Evolutionary conservation across 2,888 invertebrate species (phyloP).

Genomic region (Protodeltote pygarga): DNA sequence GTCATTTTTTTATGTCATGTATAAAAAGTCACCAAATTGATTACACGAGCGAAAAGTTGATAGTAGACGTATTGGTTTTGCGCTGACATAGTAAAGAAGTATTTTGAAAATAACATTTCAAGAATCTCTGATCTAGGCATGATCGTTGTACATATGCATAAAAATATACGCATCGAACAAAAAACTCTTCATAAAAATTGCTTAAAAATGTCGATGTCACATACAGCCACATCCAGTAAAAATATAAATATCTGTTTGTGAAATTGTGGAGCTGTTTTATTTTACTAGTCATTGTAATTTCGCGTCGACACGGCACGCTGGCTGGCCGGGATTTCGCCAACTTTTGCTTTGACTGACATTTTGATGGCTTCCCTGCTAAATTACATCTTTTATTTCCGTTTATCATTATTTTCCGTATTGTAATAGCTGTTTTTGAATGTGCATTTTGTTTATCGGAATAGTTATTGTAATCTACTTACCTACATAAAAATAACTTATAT

Average conservation of each 20-base stretch:
- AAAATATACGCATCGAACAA: too few species aligned
- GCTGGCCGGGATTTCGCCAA: constrained; percentile 44
- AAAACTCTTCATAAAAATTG: too few species aligned
- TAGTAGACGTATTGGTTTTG: too few species aligned
- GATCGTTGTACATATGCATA: too few species aligned
- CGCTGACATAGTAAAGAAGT: too few species aligned
- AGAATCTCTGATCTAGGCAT: too few species aligned
- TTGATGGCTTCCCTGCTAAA: constrained; percentile 45
- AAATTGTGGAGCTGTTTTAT: constrained; percentile 49
- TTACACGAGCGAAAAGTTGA: too few species aligned
- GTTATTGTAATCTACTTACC: too few species aligned
- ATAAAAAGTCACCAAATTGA: too few species aligned
- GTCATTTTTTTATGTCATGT: too few species aligned
- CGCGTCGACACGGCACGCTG: constrained; percentile 46
- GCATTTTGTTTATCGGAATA: constrained; percentile 6
- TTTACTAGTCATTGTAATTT: constrained; percentile 58
- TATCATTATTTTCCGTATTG: constrained; percentile 23
- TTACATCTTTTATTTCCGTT: constrained; percentile 38
- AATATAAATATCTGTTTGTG: constrained; percentile 15
- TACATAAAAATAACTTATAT: too few species aligned
- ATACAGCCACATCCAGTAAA: constrained; percentile 27
- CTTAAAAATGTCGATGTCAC: neutral
- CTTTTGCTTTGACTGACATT: constrained; percentile 61
- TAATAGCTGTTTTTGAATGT: constrained; percentile 14
- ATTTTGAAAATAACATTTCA: too few species aligned